Percentiles rank a stretch among this genome's conserved stretches.
Evolutionary conservation across 1,140 invertebrate species (phyloP).

Genomic region (Calosoma granatense): DNA sequence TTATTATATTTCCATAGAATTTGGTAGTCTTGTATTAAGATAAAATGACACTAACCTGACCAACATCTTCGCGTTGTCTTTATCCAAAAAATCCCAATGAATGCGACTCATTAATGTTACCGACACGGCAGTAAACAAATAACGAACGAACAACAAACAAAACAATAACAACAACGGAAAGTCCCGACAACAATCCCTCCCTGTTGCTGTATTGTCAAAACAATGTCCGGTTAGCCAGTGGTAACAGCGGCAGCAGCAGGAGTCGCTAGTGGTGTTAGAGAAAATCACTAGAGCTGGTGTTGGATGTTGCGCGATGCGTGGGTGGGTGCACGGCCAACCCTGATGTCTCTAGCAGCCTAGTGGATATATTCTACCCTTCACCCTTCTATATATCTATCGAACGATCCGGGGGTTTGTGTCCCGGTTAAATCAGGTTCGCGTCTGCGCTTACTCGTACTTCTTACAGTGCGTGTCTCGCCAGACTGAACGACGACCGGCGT

Average conservation of each 20-base stretch:
- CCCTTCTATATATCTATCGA: neutral
- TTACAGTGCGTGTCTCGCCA: neutral
- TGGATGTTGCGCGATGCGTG: neutral
- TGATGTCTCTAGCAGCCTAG: neutral
- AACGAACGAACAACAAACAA: neutral
- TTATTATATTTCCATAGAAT: too few relatives aligned
- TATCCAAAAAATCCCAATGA: slow-evolving; percentile 4
- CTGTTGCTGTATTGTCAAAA: neutral
- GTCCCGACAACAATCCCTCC: neutral
- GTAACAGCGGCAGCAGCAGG: too few relatives aligned
- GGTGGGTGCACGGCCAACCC: neutral
- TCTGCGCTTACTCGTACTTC: neutral
- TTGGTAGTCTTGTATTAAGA: too few relatives aligned
- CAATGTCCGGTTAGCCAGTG: neutral
- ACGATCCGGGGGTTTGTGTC: neutral
- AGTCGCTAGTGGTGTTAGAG: too few relatives aligned
- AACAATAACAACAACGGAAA: neutral
- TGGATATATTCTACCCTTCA: neutral
- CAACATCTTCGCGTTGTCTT: slow-evolving; percentile 1
- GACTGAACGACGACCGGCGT: neutral
- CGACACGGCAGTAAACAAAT: too few relatives aligned
- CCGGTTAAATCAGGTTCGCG: neutral
- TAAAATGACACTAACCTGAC: neutral
- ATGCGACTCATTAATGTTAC: neutral
- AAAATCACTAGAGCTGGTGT: neutral